Evolutionary conservation across 2,113 vertebrate species (phyloP), one percentile per base, ranked within the genome.

Genomic region (Campylorhamphus procurvoides): DNA sequence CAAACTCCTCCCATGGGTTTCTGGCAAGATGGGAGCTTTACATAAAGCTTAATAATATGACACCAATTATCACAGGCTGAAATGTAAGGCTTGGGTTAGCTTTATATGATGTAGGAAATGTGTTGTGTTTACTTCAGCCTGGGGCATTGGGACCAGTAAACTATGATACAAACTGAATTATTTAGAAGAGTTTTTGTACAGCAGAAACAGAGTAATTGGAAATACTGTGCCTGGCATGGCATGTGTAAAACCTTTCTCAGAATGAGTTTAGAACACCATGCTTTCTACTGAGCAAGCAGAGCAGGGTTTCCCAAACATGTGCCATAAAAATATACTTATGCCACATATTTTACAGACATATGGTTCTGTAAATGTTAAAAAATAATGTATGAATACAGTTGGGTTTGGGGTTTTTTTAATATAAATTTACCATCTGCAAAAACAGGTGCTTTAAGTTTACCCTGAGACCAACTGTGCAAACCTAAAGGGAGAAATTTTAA

Each of bases 361-460:
- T 87, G 75, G 86, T 81, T 93, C 69, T 93, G 85, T 67, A 94
- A 73, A 89, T 88, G 75, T 91, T 95, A 91, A 93, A 94, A 97
- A 96, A 93, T 73, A 74, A 80, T n/a, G 16, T 59, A 78, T 64
- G 89, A 87, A 78, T 87, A 52, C 47, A 67, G 40, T 64, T 91
- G 22, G 37, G 16, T 74, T 90, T 92, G 76, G 14, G 4, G 6
- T 71, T 91, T 74, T 77, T 62, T 3, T 17, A 75, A 56, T 77
- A 71, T 44, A 77, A 90, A 56, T 83, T 78, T 71, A 42, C 64
- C 86, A 89, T 92, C 78, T 97, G 92, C 83, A 81, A 84, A 91
- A 56, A 35, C 86, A 93, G 95, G 93, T 96, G 92, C 92, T 93
- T 92, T 69, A 95, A 62, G 72, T 94, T 95, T 96, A 93, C 46